Base-by-base conservation (phyloP, 2,113 vertebrate species). In the Ramphastos sulfuratus region DNA sequence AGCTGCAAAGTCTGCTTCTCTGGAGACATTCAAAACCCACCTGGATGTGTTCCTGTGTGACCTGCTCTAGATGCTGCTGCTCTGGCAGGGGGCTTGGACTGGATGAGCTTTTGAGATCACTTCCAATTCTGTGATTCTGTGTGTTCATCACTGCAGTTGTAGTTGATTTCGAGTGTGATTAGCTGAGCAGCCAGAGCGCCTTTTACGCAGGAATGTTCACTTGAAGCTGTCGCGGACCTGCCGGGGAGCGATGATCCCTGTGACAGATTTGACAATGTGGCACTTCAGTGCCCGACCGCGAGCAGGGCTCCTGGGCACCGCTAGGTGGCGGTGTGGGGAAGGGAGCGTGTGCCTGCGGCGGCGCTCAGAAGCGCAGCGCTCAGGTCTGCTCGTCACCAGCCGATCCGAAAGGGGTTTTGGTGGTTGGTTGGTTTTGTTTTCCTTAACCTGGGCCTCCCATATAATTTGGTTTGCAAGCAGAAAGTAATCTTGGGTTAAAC, bases 241-340 rank as follows among this genome's bases (percentile, higher is more conserved):
- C 23, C n/a, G 5, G 25, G 33, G 17, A 59, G 15, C 1, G 2
- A 33, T 48, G 52, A 42, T 54, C 56, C 82, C 27, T 18, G 27
- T 30, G 12, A 12, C 23, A 52, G 78, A 54, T 27, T 19, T 17
- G 71, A 37, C 39, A 55, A 2, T 2, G 58, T 6, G 19, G 15
- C 50, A 56, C 63, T 48, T 70, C 4, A 35, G 14, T 7, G 44
- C 31, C 28, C 37, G 31, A 35, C 3, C 23, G 10, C 0, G 5
- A 35, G 90, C 23, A 75, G 59, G 64, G 64, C 69, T 76, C 64
- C 15, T 28, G 13, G 4, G 59, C 63, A 79, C 73, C 95, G 64
- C 89, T 87, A 95, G 95, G 27, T 95, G 94, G 92, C 88, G 0
- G 46, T 94, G 71, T 93, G 94, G 88, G 76, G 90, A 95, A 94